Conservation (phyloP, 2,797 vertebrate genomes). For the Simalia tracyae region DNA sequence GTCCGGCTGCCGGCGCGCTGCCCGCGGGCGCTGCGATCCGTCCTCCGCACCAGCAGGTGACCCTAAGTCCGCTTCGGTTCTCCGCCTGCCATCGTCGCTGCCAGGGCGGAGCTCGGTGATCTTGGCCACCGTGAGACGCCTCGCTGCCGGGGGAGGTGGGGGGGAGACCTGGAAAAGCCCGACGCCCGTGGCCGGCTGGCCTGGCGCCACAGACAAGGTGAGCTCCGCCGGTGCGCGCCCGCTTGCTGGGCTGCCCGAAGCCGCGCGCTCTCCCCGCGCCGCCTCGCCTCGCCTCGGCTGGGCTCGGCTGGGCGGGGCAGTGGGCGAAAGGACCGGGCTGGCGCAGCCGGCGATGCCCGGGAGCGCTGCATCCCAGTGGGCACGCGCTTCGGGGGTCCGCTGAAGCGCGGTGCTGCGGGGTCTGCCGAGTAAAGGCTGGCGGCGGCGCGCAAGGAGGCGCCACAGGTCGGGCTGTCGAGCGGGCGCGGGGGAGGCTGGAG, state of each 20-base stretch:
- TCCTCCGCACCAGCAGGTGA: slow-evolving; percentile 76
- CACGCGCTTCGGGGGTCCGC: neutral
- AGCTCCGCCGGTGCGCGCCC: neutral
- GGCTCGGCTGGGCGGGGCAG: neutral
- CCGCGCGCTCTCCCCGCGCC: neutral
- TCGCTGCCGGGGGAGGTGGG: neutral
- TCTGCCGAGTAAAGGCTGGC: neutral
- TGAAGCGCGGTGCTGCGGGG: neutral
- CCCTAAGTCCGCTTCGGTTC: slow-evolving; percentile 61
- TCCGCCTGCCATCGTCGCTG: neutral
- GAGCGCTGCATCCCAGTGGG: neutral
- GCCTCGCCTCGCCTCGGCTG: neutral
- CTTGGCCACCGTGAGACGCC: neutral
- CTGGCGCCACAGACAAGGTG: neutral
- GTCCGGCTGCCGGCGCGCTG: neutral
- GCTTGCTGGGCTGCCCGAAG: neutral
- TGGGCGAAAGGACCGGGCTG: neutral
- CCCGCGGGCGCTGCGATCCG: slow-evolving; percentile 52
- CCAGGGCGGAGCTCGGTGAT: neutral
- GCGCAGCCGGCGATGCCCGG: neutral
- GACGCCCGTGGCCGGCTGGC: neutral
- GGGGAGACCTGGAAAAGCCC: neutral
- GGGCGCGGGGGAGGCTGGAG: neutral
- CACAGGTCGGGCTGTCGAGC: neutral
- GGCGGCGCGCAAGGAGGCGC: neutral